Conservation (phyloP, 2,888 invertebrate genomes). For the Orthosia gracilis region DNA sequence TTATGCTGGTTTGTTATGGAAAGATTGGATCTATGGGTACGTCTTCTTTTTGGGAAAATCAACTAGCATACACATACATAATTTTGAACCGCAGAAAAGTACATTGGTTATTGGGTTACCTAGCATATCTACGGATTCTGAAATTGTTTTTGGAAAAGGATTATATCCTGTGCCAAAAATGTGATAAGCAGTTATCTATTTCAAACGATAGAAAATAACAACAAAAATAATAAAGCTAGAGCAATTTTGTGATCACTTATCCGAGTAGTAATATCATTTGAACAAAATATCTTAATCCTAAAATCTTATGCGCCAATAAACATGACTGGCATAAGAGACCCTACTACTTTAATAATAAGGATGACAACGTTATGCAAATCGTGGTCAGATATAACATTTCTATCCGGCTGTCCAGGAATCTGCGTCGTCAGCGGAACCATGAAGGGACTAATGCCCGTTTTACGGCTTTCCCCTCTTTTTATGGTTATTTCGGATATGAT, state of each 20-base stretch:
- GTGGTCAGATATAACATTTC: conserved; percentile 69
- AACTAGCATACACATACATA: neutral
- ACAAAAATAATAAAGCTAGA: conserved; percentile 1
- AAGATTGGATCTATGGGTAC: conserved; percentile 6
- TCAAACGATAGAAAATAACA: neutral
- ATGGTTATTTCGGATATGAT: conserved; percentile 86
- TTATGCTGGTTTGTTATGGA: conserved; percentile 7
- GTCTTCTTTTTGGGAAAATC: too few relatives aligned
- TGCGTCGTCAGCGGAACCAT: conserved; percentile 80
- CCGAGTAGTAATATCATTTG: conserved; percentile 23
- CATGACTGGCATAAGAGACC: conserved; percentile 62
- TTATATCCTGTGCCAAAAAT: neutral
- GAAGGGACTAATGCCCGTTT: conserved; percentile 86
- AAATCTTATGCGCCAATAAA: conserved; percentile 63
- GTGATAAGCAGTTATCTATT: neutral
- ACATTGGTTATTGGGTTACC: neutral
- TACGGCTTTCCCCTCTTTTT: conserved; percentile 84
- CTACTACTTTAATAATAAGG: conserved; percentile 66
- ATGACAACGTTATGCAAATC: conserved; percentile 65
- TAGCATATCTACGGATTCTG: too few relatives aligned
- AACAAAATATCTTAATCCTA: conserved; percentile 29
- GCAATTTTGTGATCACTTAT: conserved; percentile 33
- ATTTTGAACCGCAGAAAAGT: neutral
- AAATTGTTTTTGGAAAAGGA: too few relatives aligned
- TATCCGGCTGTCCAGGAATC: conserved; percentile 71